Conservation (phyloP, 2,797 vertebrate genomes). For the Ctenochaetus hawaiiensis region DNA sequence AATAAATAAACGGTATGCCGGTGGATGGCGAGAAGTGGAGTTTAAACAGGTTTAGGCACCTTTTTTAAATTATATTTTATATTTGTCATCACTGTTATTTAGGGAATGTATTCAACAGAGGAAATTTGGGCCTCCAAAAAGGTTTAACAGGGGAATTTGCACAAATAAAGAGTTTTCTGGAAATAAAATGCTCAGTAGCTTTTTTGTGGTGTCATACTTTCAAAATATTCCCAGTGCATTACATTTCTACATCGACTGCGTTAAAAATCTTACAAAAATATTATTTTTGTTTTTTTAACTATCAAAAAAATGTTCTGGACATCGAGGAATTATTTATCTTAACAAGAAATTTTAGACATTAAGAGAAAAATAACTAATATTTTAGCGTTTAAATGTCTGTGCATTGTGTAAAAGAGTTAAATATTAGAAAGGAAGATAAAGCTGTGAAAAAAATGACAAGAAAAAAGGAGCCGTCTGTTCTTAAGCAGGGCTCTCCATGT, state of each 20-base stretch:
- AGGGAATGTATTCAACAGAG: not conserved
- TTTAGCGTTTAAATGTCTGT: not conserved
- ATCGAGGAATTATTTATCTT: not conserved
- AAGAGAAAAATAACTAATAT: no score
- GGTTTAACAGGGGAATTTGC: not conserved
- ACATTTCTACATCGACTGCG: not conserved
- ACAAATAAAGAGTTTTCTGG: constrained; percentile 22
- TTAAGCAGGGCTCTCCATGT: constrained; percentile 51
- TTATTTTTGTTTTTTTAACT: not conserved
- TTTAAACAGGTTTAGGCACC: constrained; percentile 47
- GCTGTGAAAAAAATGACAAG: constrained; percentile 1
- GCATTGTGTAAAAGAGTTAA: not conserved
- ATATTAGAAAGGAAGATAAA: constrained; percentile 57
- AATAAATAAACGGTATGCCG: constrained; percentile 73
- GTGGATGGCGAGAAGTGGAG: constrained; percentile 53
- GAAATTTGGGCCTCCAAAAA: not conserved
- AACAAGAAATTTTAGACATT: not conserved
- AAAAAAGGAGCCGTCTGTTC: not conserved
- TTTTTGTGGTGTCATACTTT: not conserved
- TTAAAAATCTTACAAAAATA: not conserved
- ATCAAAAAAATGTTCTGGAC: not conserved
- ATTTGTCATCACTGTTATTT: not conserved
- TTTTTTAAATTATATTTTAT: constrained; percentile 32
- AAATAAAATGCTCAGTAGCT: not conserved
- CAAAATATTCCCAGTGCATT: not conserved